Evolutionary conservation across 2,888 invertebrate genomes (phyloP), one percentile per base, ranked within the genome.

Genomic region (Drosophila formosana): DNA sequence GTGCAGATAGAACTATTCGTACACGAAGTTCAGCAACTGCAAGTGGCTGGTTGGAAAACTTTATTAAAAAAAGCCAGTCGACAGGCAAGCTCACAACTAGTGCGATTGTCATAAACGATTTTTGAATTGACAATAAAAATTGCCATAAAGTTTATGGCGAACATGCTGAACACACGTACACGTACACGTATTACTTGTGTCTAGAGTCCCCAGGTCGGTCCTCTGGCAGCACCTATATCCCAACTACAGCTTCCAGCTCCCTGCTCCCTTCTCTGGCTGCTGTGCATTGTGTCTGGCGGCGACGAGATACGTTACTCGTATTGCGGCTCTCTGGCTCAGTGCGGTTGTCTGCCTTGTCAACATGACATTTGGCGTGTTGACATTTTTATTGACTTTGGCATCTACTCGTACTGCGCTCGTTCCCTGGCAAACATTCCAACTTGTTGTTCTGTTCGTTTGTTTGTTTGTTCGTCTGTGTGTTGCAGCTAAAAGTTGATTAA

Each of bases 51-150:
- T 13, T 30, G 30, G 4, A 67, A 62, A 67, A 73, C 70, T 81
- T 87, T 83, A 84, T 84, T 84, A 87, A 37, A 87, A 87, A 87
- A 85, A 78, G 50, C 57, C 66, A 56, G 34, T 26, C 34, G 26
- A 56, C 61, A 52, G 70, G 41, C 46, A 25, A 46, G 41, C 41
- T 39, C 64, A 62, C 62, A 75, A 66, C 66, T 65, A 69, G 69
- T 73, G 74, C 79, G 86, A 82, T 84, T 86, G 87, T 84, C 90
- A 84, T 91, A 90, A 91, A 88, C 84, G 91, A 88, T 88, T 86
- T 89, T 88, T 88, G 82, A 89, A 84, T 84, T 87, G 87, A 82
- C 89, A 80, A 88, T 88, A 88, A 89, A 89, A 89, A 78, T 67
- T 50, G 85, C 67, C 71, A 66, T 82, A 75, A 75, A 72, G 53